Conservation (phyloP, 2,888 invertebrate species). For the Megamerina dolium region DNA sequence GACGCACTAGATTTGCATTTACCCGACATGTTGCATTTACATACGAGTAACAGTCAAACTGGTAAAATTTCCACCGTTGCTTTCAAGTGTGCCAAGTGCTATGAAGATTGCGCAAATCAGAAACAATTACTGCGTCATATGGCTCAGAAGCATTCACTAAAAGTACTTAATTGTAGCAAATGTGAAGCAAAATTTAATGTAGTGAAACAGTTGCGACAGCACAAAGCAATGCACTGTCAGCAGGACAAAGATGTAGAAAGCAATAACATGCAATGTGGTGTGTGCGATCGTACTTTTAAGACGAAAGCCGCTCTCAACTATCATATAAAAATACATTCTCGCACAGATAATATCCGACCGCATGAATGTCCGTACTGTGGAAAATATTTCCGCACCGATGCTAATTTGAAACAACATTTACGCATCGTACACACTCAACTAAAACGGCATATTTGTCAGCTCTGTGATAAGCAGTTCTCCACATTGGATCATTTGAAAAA, state of each 20-base stretch:
- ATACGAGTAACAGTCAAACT: not conserved
- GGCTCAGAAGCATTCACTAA: constrained; percentile 21
- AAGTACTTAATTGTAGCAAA: constrained; percentile 17
- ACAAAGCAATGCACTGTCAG: constrained; percentile 14
- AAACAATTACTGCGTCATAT: constrained; percentile 23
- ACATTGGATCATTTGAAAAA: constrained; percentile 32
- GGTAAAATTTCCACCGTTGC: constrained; percentile 4
- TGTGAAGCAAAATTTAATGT: constrained; percentile 21
- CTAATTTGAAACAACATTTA: constrained; percentile 27
- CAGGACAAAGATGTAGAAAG: constrained; percentile 2
- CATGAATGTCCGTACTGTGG: constrained; percentile 27
- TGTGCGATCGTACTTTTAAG: constrained; percentile 21
- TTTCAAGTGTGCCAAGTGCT: constrained; percentile 29
- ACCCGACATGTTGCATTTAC: constrained; percentile 23
- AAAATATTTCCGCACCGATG: constrained; percentile 21
- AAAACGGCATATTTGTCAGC: constrained; percentile 26
- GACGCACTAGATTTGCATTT: constrained; percentile 27
- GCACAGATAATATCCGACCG: not conserved
- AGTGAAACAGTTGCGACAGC: constrained; percentile 13
- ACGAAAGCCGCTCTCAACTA: constrained; percentile 21
- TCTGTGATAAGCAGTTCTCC: constrained; percentile 29
- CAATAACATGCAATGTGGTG: constrained; percentile 9
- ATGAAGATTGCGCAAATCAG: constrained; percentile 21
- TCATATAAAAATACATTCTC: constrained; percentile 24
- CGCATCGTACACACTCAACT: constrained; percentile 24